A percentile compares a stretch with the other conserved stretches of the same genome.
phyloP scores from a whole-genome alignment of 2,888 invertebrate species.

The Spodoptera exigua region DNA sequence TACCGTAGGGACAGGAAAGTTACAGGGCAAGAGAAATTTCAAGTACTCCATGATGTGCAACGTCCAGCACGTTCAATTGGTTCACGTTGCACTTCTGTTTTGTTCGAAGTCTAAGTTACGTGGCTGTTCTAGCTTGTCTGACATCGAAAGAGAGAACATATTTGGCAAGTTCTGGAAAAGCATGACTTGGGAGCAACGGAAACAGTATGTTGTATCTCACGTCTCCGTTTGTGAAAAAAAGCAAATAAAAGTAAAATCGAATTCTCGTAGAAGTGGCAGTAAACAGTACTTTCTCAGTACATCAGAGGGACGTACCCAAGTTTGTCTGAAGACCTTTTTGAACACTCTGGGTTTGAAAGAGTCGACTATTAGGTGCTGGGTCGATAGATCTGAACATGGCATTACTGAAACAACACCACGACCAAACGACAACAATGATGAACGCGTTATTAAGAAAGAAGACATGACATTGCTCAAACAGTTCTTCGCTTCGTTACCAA shows the following conservation, averaged over 20 bases:
- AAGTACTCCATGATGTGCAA: slow-evolving; percentile 40
- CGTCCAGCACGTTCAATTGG: slow-evolving; percentile 41
- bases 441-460: slow-evolving; percentile 30
- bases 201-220: slow-evolving; percentile 31
- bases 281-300: slow-evolving; percentile 36
- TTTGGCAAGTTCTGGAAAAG: slow-evolving; percentile 27
- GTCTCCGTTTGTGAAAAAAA: slow-evolving; percentile 29
- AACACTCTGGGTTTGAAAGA: slow-evolving; percentile 49
- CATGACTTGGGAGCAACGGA: slow-evolving; percentile 30
- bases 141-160: slow-evolving; percentile 22
- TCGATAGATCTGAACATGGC: no score
- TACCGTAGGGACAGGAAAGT: slow-evolving; percentile 36
- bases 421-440: no score
- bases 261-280: slow-evolving; percentile 24
- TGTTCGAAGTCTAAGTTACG: slow-evolving; percentile 28
- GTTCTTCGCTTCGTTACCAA: slow-evolving; percentile 37
- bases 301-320: slow-evolving; percentile 26
- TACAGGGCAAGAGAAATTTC: slow-evolving; percentile 34
- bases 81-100: slow-evolving; percentile 25
- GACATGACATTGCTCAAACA: slow-evolving; percentile 24
- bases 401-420: no score
- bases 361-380: slow-evolving; percentile 37
- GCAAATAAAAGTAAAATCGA: slow-evolving; percentile 20
- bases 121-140: slow-evolving; percentile 24
- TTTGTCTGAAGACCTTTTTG: slow-evolving; percentile 49